phyloP scores from a whole-genome alignment of 2,113 vertebrate genomes.

The Seriola aureovittata region DNA sequence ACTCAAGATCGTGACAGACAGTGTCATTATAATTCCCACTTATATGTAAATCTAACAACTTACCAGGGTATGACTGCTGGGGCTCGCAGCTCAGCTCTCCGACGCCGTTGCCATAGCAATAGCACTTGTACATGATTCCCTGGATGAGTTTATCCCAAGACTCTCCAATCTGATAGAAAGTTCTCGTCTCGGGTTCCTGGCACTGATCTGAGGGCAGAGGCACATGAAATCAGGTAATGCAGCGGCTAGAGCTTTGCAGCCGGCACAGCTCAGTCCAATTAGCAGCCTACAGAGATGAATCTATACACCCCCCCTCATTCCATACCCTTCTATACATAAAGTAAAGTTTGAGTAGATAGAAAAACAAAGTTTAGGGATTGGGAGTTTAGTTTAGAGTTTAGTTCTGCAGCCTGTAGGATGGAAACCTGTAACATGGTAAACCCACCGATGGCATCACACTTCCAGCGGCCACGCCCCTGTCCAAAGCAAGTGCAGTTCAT shows the following conservation, averaged over 20 bases:
- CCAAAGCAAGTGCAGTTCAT: slow-evolving; percentile 98
- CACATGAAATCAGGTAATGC: neutral
- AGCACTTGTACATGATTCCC: slow-evolving; percentile 92
- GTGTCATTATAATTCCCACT: neutral
- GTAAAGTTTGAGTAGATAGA: neutral
- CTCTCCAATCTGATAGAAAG: slow-evolving; percentile 95
- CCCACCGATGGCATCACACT: slow-evolving; percentile 96
- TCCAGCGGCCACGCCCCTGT: slow-evolving; percentile 96
- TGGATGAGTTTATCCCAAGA: slow-evolving; percentile 93
- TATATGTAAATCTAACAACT: slow-evolving; percentile 21
- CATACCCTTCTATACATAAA: neutral
- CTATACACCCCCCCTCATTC: too few relatives aligned
- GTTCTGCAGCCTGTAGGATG: neutral
- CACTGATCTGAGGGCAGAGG: slow-evolving; percentile 90
- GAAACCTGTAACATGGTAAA: slow-evolving; percentile 17
- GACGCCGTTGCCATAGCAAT: slow-evolving; percentile 94
- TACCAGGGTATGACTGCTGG: slow-evolving; percentile 90
- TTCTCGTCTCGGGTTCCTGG: slow-evolving; percentile 93
- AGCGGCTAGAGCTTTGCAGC: neutral
- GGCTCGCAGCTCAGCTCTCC: slow-evolving; percentile 97
- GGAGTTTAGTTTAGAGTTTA: neutral
- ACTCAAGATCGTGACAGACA: neutral
- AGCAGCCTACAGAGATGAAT: too few relatives aligned
- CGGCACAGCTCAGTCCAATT: too few relatives aligned
- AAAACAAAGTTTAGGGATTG: neutral